A percentile compares a stretch with the other conserved stretches of the same genome.
Evolutionary conservation across 2,113 vertebrate genomes (phyloP).

Genomic region (Passer montanus): DNA sequence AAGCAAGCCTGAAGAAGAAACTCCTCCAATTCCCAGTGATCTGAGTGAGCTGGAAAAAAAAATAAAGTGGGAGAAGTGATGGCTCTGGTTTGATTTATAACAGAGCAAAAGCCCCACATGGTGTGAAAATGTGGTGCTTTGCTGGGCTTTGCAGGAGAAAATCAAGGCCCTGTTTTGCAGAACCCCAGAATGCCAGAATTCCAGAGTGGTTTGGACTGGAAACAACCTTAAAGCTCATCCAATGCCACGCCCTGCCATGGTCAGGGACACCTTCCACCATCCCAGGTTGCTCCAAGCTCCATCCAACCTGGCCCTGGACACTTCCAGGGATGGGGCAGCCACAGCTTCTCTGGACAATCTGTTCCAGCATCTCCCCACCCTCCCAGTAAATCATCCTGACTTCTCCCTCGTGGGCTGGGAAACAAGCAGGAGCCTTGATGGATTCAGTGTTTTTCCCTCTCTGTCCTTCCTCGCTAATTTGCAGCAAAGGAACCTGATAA

Average conservation of each 20-base stretch:
- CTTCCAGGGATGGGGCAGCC: not conserved
- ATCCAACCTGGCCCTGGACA: not conserved
- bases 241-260: not conserved
- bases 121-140: not conserved
- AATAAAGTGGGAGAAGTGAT: not conserved
- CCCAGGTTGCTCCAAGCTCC: not conserved
- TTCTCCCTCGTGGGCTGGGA: not conserved
- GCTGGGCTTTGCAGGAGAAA: not conserved
- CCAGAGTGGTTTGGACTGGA: not conserved
- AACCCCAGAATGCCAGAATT: not conserved
- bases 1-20: not conserved
- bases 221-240: not conserved
- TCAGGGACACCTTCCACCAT: not conserved
- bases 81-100: not conserved
- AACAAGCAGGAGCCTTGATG: not conserved
- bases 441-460: not conserved
- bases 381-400: not conserved
- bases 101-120: not conserved
- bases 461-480: not conserved
- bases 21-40: not conserved
- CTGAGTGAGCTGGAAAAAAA: not conserved
- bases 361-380: not conserved
- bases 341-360: not conserved
- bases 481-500: constrained; percentile 22
- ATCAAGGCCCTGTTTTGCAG: not conserved